Evolutionary conservation across 2,797 vertebrate species (phyloP).

Genomic region (Spatula clypeata): DNA sequence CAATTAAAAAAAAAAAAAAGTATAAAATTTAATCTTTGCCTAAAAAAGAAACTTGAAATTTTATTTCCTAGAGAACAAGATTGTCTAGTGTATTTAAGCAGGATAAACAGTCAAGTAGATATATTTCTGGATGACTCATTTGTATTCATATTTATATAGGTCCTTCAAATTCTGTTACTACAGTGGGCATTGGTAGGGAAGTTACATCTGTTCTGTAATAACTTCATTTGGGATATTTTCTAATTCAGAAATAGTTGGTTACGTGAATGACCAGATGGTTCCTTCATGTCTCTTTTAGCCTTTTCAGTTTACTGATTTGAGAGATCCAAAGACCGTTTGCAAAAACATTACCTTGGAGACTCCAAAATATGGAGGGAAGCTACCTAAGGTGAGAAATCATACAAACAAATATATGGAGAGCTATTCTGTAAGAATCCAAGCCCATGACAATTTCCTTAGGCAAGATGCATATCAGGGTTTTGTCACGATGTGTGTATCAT

Average conservation of each 20-base stretch:
- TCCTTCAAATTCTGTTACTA: background rate
- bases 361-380: background rate
- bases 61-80: background rate
- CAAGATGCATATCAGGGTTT: background rate
- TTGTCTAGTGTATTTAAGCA: background rate
- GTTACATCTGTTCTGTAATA: background rate
- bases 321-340: background rate
- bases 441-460: background rate
- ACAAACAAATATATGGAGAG: background rate
- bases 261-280: background rate
- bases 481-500: fast-evolving
- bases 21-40: background rate
- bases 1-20: background rate
- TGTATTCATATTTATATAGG: background rate
- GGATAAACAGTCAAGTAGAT: background rate
- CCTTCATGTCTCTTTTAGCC: background rate
- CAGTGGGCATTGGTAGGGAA: fast-evolving
- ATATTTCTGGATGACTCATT: background rate
- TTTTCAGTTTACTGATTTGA: background rate
- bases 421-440: background rate
- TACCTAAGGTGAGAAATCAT: background rate
- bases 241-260: background rate
- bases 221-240: fast-evolving
- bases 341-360: background rate
- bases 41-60: background rate